Evolutionary conservation across 2,888 invertebrate species (phyloP).

Genomic region (Esperia sulphurella): DNA sequence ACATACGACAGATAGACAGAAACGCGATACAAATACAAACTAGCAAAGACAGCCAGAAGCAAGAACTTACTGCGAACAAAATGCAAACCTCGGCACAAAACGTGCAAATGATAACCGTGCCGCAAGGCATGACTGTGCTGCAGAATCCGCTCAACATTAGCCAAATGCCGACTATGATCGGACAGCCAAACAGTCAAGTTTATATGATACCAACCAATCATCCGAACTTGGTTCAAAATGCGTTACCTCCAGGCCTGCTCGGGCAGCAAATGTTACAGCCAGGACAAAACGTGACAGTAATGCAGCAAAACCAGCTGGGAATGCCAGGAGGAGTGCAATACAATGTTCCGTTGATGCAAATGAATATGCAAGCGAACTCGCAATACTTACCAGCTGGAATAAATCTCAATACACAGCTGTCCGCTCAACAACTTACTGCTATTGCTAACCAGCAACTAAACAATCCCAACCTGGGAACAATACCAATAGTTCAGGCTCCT

Average conservation of each 20-base stretch:
- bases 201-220: constrained; percentile 72
- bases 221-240: constrained; percentile 51
- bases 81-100: constrained; percentile 61
- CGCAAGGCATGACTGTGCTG: constrained; percentile 68
- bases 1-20: constrained; percentile 66
- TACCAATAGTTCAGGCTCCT: constrained; percentile 65
- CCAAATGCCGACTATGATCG: constrained; percentile 61
- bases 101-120: constrained; percentile 72
- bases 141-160: constrained; percentile 65
- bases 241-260: constrained; percentile 51
- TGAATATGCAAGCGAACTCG: constrained; percentile 62
- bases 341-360: constrained; percentile 64
- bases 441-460: constrained; percentile 57
- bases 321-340: constrained; percentile 65
- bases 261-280: constrained; percentile 62
- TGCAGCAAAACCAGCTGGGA: constrained; percentile 69
- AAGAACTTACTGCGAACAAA: constrained; percentile 51
- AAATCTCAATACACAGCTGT: constrained; percentile 63
- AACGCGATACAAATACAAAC: constrained; percentile 66
- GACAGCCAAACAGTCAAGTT: constrained; percentile 66
- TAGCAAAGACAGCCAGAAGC: constrained; percentile 61
- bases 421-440: constrained; percentile 67
- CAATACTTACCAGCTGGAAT: constrained; percentile 66
- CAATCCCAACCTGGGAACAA: constrained; percentile 54
- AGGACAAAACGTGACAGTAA: constrained; percentile 68